These are phyloP conservation scores for Pangasianodon gigas DNA, from an alignment of 2,113 vertebrate genomes.

Conservation along the genomic window DNA sequence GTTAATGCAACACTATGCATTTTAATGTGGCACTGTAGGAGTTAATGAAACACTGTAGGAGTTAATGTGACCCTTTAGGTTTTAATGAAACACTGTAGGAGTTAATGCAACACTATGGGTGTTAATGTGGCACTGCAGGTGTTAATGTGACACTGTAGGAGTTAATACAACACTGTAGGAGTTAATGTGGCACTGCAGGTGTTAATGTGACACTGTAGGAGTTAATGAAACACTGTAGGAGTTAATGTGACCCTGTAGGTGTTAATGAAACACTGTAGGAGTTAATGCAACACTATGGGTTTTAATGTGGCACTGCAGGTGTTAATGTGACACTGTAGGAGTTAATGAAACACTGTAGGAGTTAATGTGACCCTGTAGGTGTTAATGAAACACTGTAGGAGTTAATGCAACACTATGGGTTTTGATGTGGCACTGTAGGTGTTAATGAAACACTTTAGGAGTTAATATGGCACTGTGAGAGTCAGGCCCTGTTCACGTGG, in stretches of 20 bases:
- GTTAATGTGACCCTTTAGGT: rapidly evolving
- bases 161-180: neutral
- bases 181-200: neutral
- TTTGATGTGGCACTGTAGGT: neutral
- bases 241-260: neutral
- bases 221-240: neutral
- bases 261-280: too few species aligned
- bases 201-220: neutral
- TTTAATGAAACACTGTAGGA: neutral
- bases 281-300: too few species aligned
- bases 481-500: too few species aligned
- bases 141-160: neutral
- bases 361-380: neutral
- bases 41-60: neutral
- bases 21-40: too few species aligned
- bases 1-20: neutral
- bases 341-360: neutral
- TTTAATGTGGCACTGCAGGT: neutral
- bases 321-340: neutral
- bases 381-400: neutral
- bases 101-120: neutral
- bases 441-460: too few species aligned
- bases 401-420: neutral
- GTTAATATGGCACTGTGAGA: too few species aligned
- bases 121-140: neutral